These are phyloP conservation scores for Dryobota labecula DNA, from an alignment of 2,888 invertebrate genomes.

Conservation along the genomic window DNA sequence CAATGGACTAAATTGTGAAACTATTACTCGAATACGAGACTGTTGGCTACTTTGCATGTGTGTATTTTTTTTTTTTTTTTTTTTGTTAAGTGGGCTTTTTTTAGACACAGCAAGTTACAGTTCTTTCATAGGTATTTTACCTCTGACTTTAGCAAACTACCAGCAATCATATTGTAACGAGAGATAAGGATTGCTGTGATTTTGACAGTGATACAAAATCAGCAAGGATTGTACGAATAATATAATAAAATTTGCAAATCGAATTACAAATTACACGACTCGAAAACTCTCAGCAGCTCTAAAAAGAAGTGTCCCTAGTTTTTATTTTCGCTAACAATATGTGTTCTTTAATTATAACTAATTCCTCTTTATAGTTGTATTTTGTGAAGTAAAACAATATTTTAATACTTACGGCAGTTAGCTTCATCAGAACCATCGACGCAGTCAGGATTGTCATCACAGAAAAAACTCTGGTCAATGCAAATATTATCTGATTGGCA, in stretches of 20 bases:
- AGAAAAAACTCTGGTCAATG: slow-evolving; percentile 90
- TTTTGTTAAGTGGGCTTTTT: too few species aligned
- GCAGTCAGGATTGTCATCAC: slow-evolving; percentile 92
- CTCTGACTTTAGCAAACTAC: not conserved
- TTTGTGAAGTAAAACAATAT: not conserved
- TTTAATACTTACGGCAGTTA: slow-evolving; percentile 86
- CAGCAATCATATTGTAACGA: not conserved
- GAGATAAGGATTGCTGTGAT: too few species aligned
- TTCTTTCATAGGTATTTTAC: not conserved
- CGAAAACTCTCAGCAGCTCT: not conserved
- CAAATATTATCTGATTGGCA: slow-evolving; percentile 90
- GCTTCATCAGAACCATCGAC: slow-evolving; percentile 91
- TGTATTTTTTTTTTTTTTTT: too few species aligned
- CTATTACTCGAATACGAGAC: too few species aligned
- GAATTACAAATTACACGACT: not conserved
- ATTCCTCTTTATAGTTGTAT: not conserved
- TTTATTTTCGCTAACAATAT: not conserved
- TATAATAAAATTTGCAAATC: not conserved
- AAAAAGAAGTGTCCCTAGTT: not conserved
- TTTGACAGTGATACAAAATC: not conserved
- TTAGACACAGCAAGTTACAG: not conserved
- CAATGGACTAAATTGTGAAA: too few species aligned
- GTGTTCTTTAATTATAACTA: not conserved
- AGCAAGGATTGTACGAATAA: not conserved
- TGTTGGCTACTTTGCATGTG: too few species aligned